Conservation (phyloP, 2,888 invertebrate genomes). For the Pogonocherus hispidulus region DNA sequence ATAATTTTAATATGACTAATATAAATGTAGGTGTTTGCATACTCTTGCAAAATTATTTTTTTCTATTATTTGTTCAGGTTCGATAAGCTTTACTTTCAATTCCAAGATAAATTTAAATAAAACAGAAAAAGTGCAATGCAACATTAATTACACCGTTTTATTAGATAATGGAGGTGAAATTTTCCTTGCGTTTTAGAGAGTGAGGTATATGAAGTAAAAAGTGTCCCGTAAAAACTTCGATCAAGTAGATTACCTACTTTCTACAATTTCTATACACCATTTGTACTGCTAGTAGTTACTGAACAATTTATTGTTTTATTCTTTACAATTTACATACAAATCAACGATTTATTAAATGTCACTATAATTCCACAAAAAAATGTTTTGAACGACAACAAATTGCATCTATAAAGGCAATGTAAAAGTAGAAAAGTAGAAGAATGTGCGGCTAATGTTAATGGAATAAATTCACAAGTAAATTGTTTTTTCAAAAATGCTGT, state of each 20-base stretch:
- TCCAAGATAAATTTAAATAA: slow-evolving; percentile 1
- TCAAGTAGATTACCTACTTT: slow-evolving; percentile 21
- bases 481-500: too few species aligned
- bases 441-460: too few species aligned
- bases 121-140: slow-evolving; percentile 5
- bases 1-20: too few species aligned
- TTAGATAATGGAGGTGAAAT: slow-evolving; percentile 20
- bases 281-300: not conserved
- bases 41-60: not conserved
- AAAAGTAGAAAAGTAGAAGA: too few species aligned
- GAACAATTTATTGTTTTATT: not conserved
- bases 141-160: slow-evolving; percentile 16
- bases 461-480: too few species aligned
- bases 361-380: too few species aligned
- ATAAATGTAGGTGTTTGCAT: not conserved
- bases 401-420: too few species aligned
- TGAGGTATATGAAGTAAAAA: slow-evolving; percentile 8
- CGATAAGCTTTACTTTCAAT: slow-evolving; percentile 3
- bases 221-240: slow-evolving; percentile 19
- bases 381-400: too few species aligned
- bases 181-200: slow-evolving; percentile 24
- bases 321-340: not conserved
- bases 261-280: slow-evolving; percentile 11
- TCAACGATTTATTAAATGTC: too few species aligned
- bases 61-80: not conserved